Base-by-base conservation (phyloP, 2,113 vertebrate genomes). In the Columba livia region DNA sequence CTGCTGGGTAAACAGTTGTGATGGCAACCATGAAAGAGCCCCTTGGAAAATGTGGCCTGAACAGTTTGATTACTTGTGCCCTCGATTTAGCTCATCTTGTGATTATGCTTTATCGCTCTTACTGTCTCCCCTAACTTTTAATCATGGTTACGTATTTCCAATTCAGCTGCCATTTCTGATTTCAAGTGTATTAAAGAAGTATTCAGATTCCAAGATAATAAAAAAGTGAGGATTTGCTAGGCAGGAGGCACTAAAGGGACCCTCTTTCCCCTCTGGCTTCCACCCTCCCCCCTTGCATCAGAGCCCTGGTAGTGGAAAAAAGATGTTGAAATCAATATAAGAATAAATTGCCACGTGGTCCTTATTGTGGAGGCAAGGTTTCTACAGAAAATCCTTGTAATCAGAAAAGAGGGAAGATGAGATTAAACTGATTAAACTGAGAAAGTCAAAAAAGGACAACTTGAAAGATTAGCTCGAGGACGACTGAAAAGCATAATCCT, bases 401-500 rank as follows among this genome's bases (percentile, higher is more conserved):
- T 98, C 98, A 98, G 98, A 98, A 98, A 97, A 98, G 97, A 97
- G 97, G 94, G 97, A 96, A 98, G 98, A 98, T 97, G 97, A 98
- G 98, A 98, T 98, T 98, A 98, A 98, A 98, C 97, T 98, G 98
- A 98, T 98, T 98, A 98, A 98, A 98, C 97, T 96, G 98, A 97
- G 98, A 98, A 98, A 98, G 98, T 98, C 98, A 98, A 97, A 98
- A 98, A 98, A 98, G 98, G 98, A 98, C 98, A 98, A 98, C 96
- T 98, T 98, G 98, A 98, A 98, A 98, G 98, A 98, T 98, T 98
- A 98, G 97, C 97, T 97, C 5, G 84, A 88, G 96, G 89, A 96
- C 42, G 70, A 94, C 96, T 97, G 97, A 90, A 91, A 97, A 96
- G 97, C 94, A 56, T 95, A 94, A 97, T 96, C 97, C 96, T 90